These are phyloP conservation scores for Anas capensis DNA, from an alignment of 2,797 vertebrate genomes.

Conservation along the genomic window DNA sequence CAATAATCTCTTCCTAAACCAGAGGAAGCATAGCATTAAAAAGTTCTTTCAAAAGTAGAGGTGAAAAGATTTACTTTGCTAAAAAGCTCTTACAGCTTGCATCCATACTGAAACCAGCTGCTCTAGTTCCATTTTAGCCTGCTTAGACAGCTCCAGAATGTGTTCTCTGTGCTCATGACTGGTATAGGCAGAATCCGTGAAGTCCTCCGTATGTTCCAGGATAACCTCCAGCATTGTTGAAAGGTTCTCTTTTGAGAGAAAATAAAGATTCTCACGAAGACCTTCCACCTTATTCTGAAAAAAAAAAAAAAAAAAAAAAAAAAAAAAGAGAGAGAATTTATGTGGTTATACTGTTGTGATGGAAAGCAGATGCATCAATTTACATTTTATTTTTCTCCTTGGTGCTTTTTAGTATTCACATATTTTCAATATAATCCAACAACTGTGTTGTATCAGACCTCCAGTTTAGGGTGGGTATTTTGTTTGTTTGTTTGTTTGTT, in stretches of 20 bases:
- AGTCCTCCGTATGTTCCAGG: slow-evolving; percentile 94
- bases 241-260: slow-evolving; percentile 87
- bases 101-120: slow-evolving; percentile 91
- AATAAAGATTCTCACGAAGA: slow-evolving; percentile 90
- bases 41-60: slow-evolving; percentile 54
- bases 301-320: neutral
- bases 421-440: neutral
- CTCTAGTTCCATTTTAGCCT: slow-evolving; percentile 89
- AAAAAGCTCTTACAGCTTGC: slow-evolving; percentile 87
- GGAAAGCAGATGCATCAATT: neutral
- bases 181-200: slow-evolving; percentile 97
- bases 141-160: slow-evolving; percentile 91
- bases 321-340: neutral
- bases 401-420: neutral
- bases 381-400: neutral
- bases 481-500: neutral
- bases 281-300: slow-evolving; percentile 89
- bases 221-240: slow-evolving; percentile 88
- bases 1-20: neutral
- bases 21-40: slow-evolving; percentile 9
- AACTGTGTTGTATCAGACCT: neutral
- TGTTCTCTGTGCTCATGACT: slow-evolving; percentile 95
- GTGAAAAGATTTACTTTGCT: slow-evolving; percentile 72
- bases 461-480: neutral
- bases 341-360: fast-evolving